A percentile compares a stretch with the other conserved stretches of the same genome.
Evolutionary conservation across 2,113 vertebrate species (phyloP).

Genomic region (Neodontobutis hainanensis): DNA sequence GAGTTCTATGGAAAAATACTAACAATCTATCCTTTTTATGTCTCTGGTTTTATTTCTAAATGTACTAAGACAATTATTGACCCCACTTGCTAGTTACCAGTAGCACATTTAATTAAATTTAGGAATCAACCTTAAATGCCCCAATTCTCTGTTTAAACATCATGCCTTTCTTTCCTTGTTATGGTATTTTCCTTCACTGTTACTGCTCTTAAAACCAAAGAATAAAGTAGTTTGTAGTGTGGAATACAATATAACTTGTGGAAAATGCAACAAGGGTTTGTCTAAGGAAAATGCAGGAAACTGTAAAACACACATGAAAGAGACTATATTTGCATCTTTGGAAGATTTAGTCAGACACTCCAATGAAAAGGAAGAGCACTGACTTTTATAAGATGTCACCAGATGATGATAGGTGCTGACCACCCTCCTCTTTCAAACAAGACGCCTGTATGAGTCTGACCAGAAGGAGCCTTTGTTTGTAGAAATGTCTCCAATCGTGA

Average conservation of each 20-base stretch:
- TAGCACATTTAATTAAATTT: background rate
- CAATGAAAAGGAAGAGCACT: no score
- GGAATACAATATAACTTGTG: no score
- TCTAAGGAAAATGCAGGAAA: no score
- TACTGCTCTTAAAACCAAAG: background rate
- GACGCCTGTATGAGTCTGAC: background rate
- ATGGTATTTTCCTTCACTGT: background rate
- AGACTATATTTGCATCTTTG: no score
- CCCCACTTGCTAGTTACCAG: background rate
- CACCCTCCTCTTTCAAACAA: background rate
- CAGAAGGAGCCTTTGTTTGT: conserved; percentile 1
- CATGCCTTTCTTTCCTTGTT: background rate
- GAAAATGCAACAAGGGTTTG: no score
- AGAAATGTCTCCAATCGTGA: background rate
- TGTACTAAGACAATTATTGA: background rate
- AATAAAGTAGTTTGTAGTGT: no score
- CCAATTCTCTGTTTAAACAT: background rate
- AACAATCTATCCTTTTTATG: background rate
- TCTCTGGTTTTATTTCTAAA: background rate
- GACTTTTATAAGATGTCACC: no score
- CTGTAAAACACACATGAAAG: no score
- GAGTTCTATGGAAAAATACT: background rate
- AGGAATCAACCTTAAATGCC: background rate
- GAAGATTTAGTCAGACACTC: no score
- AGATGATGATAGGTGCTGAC: background rate